Percentiles rank a stretch among this genome's conserved stretches.
Evolutionary conservation across 2,888 invertebrate genomes (phyloP).

Genomic region (Dolichomitus sp.): DNA sequence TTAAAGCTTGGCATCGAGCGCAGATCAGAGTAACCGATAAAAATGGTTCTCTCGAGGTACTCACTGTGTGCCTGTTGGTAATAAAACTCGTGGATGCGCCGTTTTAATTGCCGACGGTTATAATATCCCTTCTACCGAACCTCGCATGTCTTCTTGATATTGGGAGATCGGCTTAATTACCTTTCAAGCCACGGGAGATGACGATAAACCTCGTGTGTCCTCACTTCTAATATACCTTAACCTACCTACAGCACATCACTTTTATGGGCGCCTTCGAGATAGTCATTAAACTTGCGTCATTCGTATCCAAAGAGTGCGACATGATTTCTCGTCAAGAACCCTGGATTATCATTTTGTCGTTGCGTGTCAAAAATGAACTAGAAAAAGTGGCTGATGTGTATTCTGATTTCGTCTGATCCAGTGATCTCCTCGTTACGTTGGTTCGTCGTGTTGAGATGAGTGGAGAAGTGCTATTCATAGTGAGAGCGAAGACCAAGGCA

Average conservation of each 20-base stretch:
- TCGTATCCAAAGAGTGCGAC: conserved; percentile 12
- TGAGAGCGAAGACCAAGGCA: background rate
- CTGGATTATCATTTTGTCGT: conserved; percentile 55
- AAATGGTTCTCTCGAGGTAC: conserved; percentile 40
- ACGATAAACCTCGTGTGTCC: conserved; percentile 39
- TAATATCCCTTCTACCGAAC: conserved; percentile 6
- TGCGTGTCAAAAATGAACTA: conserved; percentile 60
- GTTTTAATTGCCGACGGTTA: conserved; percentile 63
- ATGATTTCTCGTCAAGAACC: conserved; percentile 34
- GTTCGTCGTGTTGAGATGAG: background rate
- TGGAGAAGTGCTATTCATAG: background rate
- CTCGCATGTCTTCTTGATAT: conserved; percentile 56
- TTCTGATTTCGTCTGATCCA: conserved; percentile 4
- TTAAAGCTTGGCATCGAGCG: conserved; percentile 12
- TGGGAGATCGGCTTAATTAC: conserved; percentile 66
- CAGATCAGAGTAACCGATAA: conserved; percentile 59
- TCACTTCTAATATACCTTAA: conserved; percentile 51
- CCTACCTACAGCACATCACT: conserved; percentile 1
- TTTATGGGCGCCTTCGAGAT: conserved; percentile 26
- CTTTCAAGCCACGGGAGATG: conserved; percentile 44
- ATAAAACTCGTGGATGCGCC: conserved; percentile 52
- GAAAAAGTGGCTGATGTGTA: conserved; percentile 17
- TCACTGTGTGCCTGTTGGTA: conserved; percentile 44
- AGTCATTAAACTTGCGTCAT: conserved; percentile 64
- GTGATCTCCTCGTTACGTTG: conserved; percentile 23